These are phyloP conservation scores for Dinothrombium tinctorium DNA, from an alignment of 1,140 invertebrate genomes.

Conservation along the genomic window DNA sequence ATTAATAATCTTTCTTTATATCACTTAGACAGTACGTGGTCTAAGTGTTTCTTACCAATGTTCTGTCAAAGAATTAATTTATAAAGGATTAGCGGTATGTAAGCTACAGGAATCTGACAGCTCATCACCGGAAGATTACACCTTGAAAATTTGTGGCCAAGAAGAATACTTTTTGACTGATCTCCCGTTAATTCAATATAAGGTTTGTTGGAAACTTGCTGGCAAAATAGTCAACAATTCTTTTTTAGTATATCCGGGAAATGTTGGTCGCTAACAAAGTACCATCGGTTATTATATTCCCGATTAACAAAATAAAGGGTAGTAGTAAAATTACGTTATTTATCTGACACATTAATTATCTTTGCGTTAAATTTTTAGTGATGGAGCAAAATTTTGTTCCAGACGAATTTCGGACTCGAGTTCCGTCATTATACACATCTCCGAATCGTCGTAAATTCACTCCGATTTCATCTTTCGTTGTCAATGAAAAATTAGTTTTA, in stretches of 20 bases:
- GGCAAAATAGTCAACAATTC: neutral
- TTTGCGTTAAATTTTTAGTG: neutral
- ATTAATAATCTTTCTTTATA: too few species aligned
- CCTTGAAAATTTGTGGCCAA: slow-evolving; percentile 44
- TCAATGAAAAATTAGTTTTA: slow-evolving; percentile 41
- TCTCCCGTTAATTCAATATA: slow-evolving; percentile 48
- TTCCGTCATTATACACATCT: neutral
- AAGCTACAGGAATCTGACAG: too few species aligned
- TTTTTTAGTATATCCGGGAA: neutral
- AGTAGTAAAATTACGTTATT: too few species aligned
- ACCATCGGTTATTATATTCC: neutral
- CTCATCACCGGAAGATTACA: slow-evolving; percentile 17
- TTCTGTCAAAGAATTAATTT: too few species aligned
- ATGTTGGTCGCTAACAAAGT: neutral
- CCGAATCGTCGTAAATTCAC: slow-evolving; percentile 24
- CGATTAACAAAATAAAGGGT: neutral
- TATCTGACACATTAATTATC: too few species aligned
- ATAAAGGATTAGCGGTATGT: too few species aligned
- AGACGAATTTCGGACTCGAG: neutral
- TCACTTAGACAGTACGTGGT: too few species aligned
- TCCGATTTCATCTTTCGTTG: slow-evolving; percentile 41
- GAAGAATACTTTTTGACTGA: slow-evolving; percentile 65
- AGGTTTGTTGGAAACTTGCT: slow-evolving; percentile 2
- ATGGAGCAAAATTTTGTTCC: neutral
- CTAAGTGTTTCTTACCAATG: too few species aligned